Conservation (phyloP, 2,797 vertebrate genomes). For the Tauraco hartlaubi region DNA sequence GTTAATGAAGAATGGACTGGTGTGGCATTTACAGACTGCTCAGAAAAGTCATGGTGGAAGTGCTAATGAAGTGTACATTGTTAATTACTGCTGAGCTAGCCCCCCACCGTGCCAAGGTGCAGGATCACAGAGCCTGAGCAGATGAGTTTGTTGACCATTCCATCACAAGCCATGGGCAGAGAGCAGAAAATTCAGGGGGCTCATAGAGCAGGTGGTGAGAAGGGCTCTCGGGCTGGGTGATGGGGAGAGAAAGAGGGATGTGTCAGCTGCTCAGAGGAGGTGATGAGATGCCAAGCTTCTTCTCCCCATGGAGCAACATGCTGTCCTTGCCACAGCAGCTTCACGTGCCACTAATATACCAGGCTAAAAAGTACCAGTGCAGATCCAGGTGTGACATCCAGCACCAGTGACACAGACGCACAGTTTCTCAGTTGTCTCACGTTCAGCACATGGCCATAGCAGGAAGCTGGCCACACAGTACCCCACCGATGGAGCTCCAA, state of each 20-base stretch:
- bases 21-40: background rate
- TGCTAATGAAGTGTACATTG: background rate
- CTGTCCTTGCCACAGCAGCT: background rate
- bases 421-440: background rate
- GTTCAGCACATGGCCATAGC: background rate
- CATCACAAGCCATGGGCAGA: background rate
- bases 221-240: background rate
- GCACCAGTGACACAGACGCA: background rate
- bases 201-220: background rate
- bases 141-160: background rate
- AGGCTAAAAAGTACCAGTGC: background rate
- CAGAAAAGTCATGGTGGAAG: background rate
- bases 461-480: background rate
- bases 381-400: background rate
- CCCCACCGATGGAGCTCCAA: background rate
- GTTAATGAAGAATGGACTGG: background rate
- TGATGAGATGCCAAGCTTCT: background rate
- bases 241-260: background rate
- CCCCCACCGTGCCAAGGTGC: background rate
- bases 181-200: background rate
- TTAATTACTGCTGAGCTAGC: background rate
- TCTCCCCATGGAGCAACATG: rapidly evolving
- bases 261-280: background rate
- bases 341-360: background rate
- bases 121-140: background rate